These are phyloP conservation scores for Leucosticte australis DNA, from an alignment of 2,113 vertebrate species.

Conservation along the genomic window DNA sequence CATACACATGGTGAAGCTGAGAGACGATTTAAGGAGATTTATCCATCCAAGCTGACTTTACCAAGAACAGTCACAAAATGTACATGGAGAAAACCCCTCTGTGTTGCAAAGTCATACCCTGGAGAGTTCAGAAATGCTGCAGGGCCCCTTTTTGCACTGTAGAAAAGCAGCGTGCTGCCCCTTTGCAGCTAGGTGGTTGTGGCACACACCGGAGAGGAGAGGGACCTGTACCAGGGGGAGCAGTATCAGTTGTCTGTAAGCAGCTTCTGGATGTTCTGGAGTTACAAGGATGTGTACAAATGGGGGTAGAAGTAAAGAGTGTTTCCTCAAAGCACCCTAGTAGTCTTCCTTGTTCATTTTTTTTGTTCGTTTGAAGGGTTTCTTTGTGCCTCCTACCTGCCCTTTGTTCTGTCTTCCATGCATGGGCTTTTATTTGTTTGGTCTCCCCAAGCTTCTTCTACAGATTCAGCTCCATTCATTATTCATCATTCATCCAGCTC, in stretches of 20 bases:
- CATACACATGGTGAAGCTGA: not conserved
- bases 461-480: not conserved
- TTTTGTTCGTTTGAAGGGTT: not conserved
- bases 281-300: not conserved
- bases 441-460: not conserved
- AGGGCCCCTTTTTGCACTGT: not conserved
- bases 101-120: not conserved
- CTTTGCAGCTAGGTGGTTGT: not conserved
- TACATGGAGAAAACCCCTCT: not conserved
- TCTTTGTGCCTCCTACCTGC: not conserved
- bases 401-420: not conserved
- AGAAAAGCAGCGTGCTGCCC: not conserved
- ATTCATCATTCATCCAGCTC: not conserved
- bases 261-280: not conserved
- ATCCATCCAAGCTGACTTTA: not conserved
- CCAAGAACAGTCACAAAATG: not conserved
- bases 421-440: not conserved
- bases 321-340: not conserved
- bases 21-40: not conserved
- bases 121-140: not conserved
- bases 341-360: not conserved
- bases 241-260: not conserved
- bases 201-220: fast-evolving
- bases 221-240: not conserved
- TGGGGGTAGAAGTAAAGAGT: not conserved